A percentile compares a stretch with the other conserved stretches of the same genome.
These are phyloP conservation scores for Euplagia quadripunctaria DNA, from an alignment of 2,888 invertebrate genomes.

Conservation along the genomic window DNA sequence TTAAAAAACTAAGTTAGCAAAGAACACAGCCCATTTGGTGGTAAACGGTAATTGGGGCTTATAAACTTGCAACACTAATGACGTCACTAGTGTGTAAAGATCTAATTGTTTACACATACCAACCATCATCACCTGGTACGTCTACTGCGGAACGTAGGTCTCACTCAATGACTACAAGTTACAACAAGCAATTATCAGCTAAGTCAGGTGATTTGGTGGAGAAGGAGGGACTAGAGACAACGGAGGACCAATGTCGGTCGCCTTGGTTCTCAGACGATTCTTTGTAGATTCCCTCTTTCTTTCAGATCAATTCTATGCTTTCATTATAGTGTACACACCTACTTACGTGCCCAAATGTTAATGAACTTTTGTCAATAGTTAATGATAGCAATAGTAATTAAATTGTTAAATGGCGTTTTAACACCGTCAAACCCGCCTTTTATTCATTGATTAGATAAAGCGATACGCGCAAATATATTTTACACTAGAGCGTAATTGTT, in stretches of 20 bases:
- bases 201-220: not conserved
- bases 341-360: not conserved
- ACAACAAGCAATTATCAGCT: not conserved
- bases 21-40: too few relatives aligned
- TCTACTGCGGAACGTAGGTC: too few relatives aligned
- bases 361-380: not conserved
- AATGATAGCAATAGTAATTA: not conserved
- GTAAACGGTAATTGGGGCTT: too few relatives aligned
- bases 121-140: too few relatives aligned
- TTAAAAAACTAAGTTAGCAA: too few relatives aligned
- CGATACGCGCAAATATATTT: not conserved
- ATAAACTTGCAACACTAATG: too few relatives aligned
- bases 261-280: not conserved
- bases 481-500: not conserved
- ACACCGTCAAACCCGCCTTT: not conserved
- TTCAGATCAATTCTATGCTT: not conserved
- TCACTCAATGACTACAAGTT: too few relatives aligned
- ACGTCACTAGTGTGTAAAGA: too few relatives aligned
- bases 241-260: not conserved
- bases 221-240: not conserved
- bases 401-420: not conserved
- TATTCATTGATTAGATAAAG: not conserved
- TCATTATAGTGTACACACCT: not conserved
- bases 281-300: not conserved
- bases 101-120: too few relatives aligned